A percentile compares a stretch with the other conserved stretches of the same genome.
These are phyloP conservation scores for Xiphophorus couchianus DNA, from an alignment of 2,113 vertebrate species.

Conservation along the genomic window DNA sequence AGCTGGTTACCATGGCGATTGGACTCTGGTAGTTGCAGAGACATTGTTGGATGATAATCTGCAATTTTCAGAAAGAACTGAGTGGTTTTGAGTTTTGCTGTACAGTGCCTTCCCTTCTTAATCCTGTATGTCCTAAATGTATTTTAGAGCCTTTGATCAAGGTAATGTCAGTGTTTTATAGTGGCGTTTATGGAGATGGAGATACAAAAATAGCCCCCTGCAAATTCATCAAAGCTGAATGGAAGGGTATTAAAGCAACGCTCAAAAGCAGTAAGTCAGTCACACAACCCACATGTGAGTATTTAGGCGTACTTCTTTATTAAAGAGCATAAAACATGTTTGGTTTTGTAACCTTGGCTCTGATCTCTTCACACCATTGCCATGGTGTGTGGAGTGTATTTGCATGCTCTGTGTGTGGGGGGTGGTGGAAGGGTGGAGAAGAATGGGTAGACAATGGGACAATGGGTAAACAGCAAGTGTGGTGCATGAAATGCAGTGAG, in stretches of 20 bases:
- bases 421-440: background rate
- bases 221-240: constrained; percentile 12
- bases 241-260: background rate
- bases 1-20: too few species aligned
- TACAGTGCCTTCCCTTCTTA: background rate
- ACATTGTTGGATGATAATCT: background rate
- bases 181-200: background rate
- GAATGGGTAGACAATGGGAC: background rate
- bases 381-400: too few species aligned
- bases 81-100: background rate
- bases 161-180: background rate
- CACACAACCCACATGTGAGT: too few species aligned
- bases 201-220: background rate
- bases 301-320: too few species aligned
- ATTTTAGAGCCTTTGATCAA: constrained; percentile 15
- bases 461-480: background rate
- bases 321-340: too few species aligned
- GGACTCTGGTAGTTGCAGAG: too few species aligned
- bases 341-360: too few species aligned
- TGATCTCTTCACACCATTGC: too few species aligned
- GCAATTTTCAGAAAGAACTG: background rate
- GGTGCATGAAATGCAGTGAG: too few species aligned
- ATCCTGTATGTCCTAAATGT: background rate
- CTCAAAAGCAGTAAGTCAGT: too few species aligned
- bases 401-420: too few species aligned